phyloP scores from a whole-genome alignment of 2,888 invertebrate species.

The Tridacna crocea region DNA sequence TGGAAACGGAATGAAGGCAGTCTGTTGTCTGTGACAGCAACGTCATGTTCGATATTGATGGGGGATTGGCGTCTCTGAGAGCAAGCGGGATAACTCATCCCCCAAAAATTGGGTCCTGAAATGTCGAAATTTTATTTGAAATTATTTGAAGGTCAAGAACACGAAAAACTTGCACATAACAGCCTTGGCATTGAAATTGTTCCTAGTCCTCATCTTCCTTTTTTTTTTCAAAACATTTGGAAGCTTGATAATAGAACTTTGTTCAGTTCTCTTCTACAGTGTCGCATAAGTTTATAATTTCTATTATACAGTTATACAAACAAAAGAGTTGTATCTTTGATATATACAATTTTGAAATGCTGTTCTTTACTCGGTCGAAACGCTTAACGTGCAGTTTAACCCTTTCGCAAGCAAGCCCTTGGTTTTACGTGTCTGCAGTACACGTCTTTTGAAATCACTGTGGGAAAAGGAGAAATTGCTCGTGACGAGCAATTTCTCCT shows the following conservation, averaged over 20 bases:
- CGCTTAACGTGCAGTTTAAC: too few relatives aligned
- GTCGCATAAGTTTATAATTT: too few relatives aligned
- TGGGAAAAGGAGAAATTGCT: too few relatives aligned
- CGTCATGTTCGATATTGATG: slow-evolving; percentile 60
- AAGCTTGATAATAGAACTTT: not conserved
- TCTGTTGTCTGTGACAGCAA: slow-evolving; percentile 43
- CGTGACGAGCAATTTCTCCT: too few relatives aligned
- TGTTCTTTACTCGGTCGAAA: too few relatives aligned
- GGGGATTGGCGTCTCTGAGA: slow-evolving; percentile 68
- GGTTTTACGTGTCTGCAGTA: too few relatives aligned
- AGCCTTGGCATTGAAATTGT: not conserved
- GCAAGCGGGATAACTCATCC: slow-evolving; percentile 59
- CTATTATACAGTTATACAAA: too few relatives aligned
- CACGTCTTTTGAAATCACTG: too few relatives aligned
- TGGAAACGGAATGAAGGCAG: slow-evolving; percentile 53
- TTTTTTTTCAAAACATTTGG: not conserved
- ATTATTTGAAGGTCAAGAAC: not conserved
- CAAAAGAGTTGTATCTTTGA: too few relatives aligned
- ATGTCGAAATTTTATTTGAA: not conserved
- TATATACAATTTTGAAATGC: too few relatives aligned
- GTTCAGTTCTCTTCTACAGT: too few relatives aligned
- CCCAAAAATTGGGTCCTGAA: slow-evolving; percentile 67
- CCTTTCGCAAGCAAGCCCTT: too few relatives aligned
- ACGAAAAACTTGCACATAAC: not conserved
- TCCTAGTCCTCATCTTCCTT: not conserved